These are phyloP conservation scores for Athene cunicularia DNA, from an alignment of 2,113 vertebrate species.

Conservation along the genomic window DNA sequence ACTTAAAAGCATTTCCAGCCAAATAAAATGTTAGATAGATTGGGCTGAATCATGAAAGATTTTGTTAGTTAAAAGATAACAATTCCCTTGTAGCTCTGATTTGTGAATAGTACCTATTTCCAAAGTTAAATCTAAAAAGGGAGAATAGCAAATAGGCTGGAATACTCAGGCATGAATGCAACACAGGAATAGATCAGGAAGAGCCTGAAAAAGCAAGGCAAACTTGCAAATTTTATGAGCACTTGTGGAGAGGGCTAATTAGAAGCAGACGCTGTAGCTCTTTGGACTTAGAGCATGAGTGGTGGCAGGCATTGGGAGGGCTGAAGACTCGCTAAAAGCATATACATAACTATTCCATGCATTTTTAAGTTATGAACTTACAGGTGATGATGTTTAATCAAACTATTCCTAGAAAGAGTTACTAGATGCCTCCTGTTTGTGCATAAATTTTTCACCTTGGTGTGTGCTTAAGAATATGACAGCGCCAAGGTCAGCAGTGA, in stretches of 20 bases:
- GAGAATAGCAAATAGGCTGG: neutral
- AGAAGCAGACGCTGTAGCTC: neutral
- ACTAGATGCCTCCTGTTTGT: neutral
- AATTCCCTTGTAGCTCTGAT: neutral
- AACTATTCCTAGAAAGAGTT: neutral
- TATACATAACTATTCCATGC: neutral
- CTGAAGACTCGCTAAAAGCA: neutral
- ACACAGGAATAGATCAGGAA: neutral
- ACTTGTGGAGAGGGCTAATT: neutral
- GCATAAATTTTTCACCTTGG: neutral
- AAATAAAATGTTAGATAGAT: neutral
- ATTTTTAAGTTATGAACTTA: fast-evolving
- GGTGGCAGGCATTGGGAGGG: neutral
- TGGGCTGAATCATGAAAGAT: neutral
- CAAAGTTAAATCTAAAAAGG: neutral
- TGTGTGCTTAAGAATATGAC: neutral
- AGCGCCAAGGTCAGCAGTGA: neutral
- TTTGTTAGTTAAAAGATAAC: neutral
- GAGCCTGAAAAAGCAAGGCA: neutral
- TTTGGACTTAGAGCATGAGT: neutral
- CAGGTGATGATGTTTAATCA: neutral
- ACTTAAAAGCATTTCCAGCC: neutral
- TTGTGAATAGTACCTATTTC: neutral
- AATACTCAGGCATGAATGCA: neutral
- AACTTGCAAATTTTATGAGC: neutral